These are phyloP conservation scores for Ptilonorhynchus violaceus DNA, from an alignment of 2,113 vertebrate genomes.

Conservation along the genomic window DNA sequence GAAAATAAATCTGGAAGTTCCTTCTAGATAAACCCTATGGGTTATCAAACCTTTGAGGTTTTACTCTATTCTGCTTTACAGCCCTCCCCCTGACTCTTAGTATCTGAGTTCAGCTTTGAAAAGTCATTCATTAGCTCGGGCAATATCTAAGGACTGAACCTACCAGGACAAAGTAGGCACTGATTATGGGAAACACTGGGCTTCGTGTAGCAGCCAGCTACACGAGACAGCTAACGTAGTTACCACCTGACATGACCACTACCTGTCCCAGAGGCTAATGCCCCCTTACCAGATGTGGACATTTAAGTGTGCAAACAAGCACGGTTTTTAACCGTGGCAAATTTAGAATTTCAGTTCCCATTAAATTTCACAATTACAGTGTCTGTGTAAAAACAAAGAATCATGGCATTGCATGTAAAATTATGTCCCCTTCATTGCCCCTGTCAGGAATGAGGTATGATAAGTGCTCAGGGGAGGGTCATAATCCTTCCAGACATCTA, in stretches of 20 bases:
- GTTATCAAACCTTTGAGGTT: slow-evolving; percentile 3
- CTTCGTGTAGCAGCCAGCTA: neutral
- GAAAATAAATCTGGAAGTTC: neutral
- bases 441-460: neutral
- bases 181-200: neutral
- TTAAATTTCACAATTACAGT: neutral
- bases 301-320: neutral
- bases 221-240: neutral
- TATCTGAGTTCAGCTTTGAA: neutral
- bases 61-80: neutral
- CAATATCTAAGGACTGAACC: neutral
- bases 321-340: neutral
- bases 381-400: neutral
- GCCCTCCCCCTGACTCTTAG: neutral
- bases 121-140: neutral
- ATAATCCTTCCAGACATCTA: neutral
- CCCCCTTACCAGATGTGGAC: neutral
- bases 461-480: neutral
- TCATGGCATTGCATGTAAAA: accelerated
- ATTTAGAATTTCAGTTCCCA: neutral
- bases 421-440: accelerated
- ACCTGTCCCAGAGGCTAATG: neutral
- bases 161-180: neutral
- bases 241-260: neutral
- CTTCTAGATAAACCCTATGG: neutral